Base-by-base conservation (phyloP, 2,113 vertebrate genomes). In the Tinamus guttatus region DNA sequence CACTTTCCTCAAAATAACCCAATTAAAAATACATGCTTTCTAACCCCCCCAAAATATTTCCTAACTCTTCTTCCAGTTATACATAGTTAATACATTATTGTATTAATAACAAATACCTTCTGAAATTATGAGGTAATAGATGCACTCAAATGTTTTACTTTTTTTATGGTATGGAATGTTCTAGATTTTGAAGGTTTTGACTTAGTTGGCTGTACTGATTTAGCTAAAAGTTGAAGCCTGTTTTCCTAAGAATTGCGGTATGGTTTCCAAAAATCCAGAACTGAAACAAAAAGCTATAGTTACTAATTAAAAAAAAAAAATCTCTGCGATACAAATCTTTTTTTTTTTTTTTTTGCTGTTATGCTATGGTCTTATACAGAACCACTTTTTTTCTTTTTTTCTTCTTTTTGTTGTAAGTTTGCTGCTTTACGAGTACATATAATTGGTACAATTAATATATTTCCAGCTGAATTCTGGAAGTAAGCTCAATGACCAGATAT, bases 251-350 rank as follows among this genome's bases (percentile, higher is more conserved):
- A 54, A 87, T 85, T 76, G 36, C 70, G 58, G 41, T 28, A 73
- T 7, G 9, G n/a, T 73, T 88, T 58, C 7, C 3, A 52, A 73
- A 85, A 69, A 47, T 68, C 12, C 47, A 64, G 32, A 73, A 13
- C 38, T 71, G 34, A 85, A 89, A 27, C 16, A 81, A 36, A 78
- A 67, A 77, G 0, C 2, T 32, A 3, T 69, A 5, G 75, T 81
- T 49, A 34, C 10, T 49, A 34, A 34, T 45, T 10, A 81, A 47
- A 41, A 40, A 40, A n/a, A n/a, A n/a, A n/a, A 45, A 3, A 3
- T 4, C 2, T 11, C 7, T 67, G 69, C 3, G 11, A 3, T 49
- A 4, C 22, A 47, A n/a, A n/a, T n/a, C n/a, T n/a, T n/a, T n/a
- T n/a, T n/a, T n/a, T n/a, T n/a, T 3, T 28, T 0, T 11, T 41